Base-by-base conservation (phyloP, 1,140 invertebrate species). In the Periplaneta americana region DNA sequence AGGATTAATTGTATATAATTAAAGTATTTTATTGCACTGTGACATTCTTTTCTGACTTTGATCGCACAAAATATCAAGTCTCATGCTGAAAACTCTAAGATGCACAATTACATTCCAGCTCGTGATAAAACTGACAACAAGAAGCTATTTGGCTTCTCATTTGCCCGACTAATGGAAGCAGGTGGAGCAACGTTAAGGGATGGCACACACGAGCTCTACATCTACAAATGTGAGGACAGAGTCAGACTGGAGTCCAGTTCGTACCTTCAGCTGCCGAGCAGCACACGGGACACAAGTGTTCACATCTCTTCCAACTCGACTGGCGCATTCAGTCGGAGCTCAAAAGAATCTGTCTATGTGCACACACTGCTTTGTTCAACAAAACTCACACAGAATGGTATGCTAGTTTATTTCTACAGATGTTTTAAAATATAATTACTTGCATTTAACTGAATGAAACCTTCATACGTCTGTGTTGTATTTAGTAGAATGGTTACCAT, bases 341-440 rank as follows among this genome's bases (percentile, higher is more conserved):
- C 93, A 22, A 97, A 96, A 87, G 97, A 99, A 88, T 91, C 92
- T 8, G 93, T 97, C n/a, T 92, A 92, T 33, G 91, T 98, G 1
- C 92, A 92, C 82, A 98, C 97, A 0, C 86, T 96, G 15, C 90
- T 98, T 0, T 98, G 97, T 87, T 98, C 97, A 36, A 98, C 97
- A 22, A 99, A 99, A 88, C 89, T 98, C 2, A 98, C 97, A 0
- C 97, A 98, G 87, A 98, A 98, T 86, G 93, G 95, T 95, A 88
- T 87, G 87, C 76, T n/a, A 36, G 2, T 28, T 15, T 22, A 15
- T 57, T 57, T 57, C 39, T n/a, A n/a, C n/a, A n/a, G n/a, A n/a
- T n/a, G n/a, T n/a, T n/a, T n/a, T n/a, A n/a, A n/a, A n/a, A n/a
- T n/a, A n/a, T n/a, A n/a, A n/a, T n/a, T n/a, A n/a, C n/a, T n/a